phyloP scores from a whole-genome alignment of 2,797 vertebrate genomes.

The Notolepis coatsorum region DNA sequence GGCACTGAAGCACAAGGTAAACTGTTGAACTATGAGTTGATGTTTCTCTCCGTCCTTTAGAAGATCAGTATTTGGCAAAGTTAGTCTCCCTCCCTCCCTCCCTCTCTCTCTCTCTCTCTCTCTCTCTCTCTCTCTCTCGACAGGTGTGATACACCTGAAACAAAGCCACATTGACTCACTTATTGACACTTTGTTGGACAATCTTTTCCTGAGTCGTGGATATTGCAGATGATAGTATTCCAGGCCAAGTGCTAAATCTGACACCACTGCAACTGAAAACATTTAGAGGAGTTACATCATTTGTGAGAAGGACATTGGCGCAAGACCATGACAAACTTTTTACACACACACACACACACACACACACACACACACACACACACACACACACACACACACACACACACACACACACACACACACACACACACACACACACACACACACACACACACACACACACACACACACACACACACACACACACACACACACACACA shows the following conservation, averaged over 20 bases:
- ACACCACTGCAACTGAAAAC: not conserved
- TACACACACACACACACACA: constrained; percentile 2
- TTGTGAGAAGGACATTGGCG: not conserved
- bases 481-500: not conserved
- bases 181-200: constrained; percentile 48
- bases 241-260: constrained; percentile 23
- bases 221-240: constrained; percentile 22
- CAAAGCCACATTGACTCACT: constrained; percentile 35
- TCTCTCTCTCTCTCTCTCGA: no score
- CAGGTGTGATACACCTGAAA: no score
- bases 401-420: no score
- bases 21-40: no score
- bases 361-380: constrained; percentile 1
- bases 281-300: not conserved
- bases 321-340: not conserved
- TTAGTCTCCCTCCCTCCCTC: not conserved
- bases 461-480: constrained; percentile 6
- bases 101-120: constrained; percentile 15
- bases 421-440: no score
- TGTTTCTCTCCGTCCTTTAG: constrained; percentile 5
- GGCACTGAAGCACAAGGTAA: no score
- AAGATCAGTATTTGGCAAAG: constrained; percentile 11
- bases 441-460: constrained; percentile 9
- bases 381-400: not conserved
- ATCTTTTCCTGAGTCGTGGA: constrained; percentile 27